Conservation (phyloP, 2,797 vertebrate species). For the Sardinella longiceps region DNA sequence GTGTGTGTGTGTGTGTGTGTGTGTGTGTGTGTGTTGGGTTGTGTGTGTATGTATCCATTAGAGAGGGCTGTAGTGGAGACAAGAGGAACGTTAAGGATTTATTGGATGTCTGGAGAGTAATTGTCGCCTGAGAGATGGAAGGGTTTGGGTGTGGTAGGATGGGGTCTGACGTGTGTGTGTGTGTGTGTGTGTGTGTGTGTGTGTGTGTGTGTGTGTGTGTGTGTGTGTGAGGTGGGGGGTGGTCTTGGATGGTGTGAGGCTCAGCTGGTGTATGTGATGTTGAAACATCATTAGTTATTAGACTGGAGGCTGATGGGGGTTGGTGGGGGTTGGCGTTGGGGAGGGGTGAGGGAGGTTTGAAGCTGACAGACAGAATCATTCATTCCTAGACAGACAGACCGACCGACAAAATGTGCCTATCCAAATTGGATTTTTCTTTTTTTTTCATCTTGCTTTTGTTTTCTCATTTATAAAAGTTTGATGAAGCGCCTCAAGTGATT, state of each 20-base stretch:
- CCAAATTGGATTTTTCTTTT: not conserved
- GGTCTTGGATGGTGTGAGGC: not conserved
- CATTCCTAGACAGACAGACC: not conserved
- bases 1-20: not conserved
- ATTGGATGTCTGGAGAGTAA: constrained; percentile 16
- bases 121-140: not conserved
- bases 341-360: not conserved
- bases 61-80: not conserved
- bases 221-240: not conserved
- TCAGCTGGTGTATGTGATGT: constrained; percentile 15
- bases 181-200: not conserved
- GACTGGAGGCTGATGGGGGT: not conserved
- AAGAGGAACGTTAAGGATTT: not conserved
- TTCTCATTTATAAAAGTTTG: not conserved
- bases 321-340: not conserved
- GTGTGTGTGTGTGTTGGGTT: not conserved
- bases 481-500: not conserved
- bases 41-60: not conserved
- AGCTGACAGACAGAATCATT: not conserved
- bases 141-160: not conserved
- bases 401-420: not conserved
- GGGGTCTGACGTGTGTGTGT: not conserved
- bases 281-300: not conserved
- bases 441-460: not conserved
- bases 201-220: constrained; percentile 2